A percentile compares a stretch with the other conserved stretches of the same genome.
phyloP scores from a whole-genome alignment of 2,113 vertebrate genomes.

The Myrmecobius fasciatus region DNA sequence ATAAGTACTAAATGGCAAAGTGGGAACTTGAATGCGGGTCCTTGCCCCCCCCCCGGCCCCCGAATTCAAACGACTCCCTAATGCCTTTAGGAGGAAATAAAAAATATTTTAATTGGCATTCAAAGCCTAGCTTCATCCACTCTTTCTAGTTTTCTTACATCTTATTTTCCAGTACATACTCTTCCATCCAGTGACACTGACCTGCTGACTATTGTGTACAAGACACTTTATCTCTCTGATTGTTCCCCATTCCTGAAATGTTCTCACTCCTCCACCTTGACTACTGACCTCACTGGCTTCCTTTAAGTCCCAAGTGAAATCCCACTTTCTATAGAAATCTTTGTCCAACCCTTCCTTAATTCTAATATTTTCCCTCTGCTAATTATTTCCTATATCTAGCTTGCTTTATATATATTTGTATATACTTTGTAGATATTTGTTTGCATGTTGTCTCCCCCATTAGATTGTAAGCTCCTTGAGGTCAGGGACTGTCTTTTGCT shows the following conservation, averaged over 20 bases:
- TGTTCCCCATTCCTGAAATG: background rate
- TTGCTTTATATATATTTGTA: background rate
- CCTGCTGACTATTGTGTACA: background rate
- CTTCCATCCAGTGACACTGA: background rate
- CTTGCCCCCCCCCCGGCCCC: background rate
- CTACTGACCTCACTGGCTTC: background rate
- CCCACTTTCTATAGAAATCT: background rate
- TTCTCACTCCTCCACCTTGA: background rate
- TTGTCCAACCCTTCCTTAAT: background rate
- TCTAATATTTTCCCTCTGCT: background rate
- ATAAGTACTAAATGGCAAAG: background rate
- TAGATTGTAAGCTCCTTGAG: background rate
- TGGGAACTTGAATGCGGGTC: background rate
- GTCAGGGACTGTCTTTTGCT: background rate
- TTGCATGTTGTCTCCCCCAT: background rate
- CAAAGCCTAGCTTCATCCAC: background rate
- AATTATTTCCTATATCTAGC: background rate
- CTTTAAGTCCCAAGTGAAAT: background rate
- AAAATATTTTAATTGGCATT: background rate
- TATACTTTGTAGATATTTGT: too few relatives aligned
- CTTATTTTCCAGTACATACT: background rate
- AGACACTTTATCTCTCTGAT: background rate
- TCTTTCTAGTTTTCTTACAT: background rate
- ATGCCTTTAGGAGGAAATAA: background rate
- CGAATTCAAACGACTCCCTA: background rate